phyloP scores from a whole-genome alignment of 2,797 vertebrate genomes.

The Acrossocheilus wenchowensis region DNA sequence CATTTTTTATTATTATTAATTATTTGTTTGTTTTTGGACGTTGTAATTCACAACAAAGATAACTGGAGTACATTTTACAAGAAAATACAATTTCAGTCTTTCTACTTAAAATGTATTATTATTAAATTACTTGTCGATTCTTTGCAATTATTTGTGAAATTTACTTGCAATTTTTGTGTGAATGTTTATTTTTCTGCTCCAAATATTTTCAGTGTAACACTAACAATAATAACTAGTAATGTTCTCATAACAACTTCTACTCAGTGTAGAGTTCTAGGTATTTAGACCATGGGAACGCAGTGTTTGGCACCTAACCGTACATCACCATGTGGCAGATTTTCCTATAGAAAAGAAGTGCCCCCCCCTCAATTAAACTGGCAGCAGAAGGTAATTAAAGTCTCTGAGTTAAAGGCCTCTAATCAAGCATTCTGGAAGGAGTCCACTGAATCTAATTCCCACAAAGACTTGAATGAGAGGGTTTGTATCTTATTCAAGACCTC shows the following conservation, averaged over 20 bases:
- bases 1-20: no score
- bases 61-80: no score
- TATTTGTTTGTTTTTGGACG: no score
- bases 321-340: constrained; percentile 9
- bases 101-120: no score
- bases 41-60: no score
- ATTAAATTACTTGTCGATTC: no score
- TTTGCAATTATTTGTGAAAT: no score
- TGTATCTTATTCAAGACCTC: constrained; percentile 47
- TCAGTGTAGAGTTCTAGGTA: not conserved
- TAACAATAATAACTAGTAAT: not conserved
- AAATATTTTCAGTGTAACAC: not conserved
- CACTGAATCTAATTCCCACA: constrained; percentile 52
- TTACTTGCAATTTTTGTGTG: no score
- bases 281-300: not conserved
- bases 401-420: constrained; percentile 51
- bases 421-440: constrained; percentile 47
- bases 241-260: not conserved
- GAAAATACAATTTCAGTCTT: no score
- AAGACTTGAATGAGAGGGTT: constrained; percentile 52
- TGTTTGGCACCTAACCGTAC: not conserved
- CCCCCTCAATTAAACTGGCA: constrained; percentile 31
- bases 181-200: not conserved
- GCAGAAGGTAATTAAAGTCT: constrained; percentile 51
- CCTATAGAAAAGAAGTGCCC: constrained; percentile 11